Base-by-base conservation (phyloP, 1,140 invertebrate species). In the Ostrea denselamellosa region DNA sequence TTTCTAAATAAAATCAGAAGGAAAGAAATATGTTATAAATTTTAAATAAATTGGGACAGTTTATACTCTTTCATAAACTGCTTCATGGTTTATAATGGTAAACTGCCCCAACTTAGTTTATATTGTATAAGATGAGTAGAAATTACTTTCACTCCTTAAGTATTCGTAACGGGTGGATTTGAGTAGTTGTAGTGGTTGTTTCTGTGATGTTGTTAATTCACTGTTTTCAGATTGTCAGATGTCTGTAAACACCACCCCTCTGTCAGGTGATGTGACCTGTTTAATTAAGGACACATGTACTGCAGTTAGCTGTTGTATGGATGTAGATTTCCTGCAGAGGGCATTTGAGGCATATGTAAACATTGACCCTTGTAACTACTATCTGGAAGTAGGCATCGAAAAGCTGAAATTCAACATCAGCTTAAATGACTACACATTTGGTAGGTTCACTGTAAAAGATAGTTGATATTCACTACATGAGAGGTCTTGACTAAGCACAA, bases 271-370 rank as follows among this genome's bases (percentile, higher is more conserved):
- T 65, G 51, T 89, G 14, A 65, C 68, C 17, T 91, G 90, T 87
- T 71, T 87, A 51, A 86, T 91, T n/a, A 85, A 77, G 81, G 82
- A 86, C 25, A 89, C 86, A 25, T 91, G 90, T 88, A 91, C 90
- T 25, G 84, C 52, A n/a, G 44, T 90, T 3, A 77, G 86, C 87
- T 90, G 89, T 82, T 91, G 90, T 85, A 83, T 87, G 53, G 87
- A 88, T 34, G 86, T 91, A 0, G 86, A 83, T 53, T 87, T 90
- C 58, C 83, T 91, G 0, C 52, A 86, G 53, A 87, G 86, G 68
- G 85, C 90, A 44, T 91, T 91, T 77, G 44, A 86, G 14, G 77
- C 86, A 8, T 90, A 83, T 28, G 25, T 91, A 1, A 68, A 62
- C 17, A 19, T 91, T 12, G 89, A 91, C 71, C 86, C 87, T 22